Evolutionary conservation across 2,888 invertebrate species (phyloP), one percentile per base, ranked within the genome.

Genomic region (Salticus scenicus): DNA sequence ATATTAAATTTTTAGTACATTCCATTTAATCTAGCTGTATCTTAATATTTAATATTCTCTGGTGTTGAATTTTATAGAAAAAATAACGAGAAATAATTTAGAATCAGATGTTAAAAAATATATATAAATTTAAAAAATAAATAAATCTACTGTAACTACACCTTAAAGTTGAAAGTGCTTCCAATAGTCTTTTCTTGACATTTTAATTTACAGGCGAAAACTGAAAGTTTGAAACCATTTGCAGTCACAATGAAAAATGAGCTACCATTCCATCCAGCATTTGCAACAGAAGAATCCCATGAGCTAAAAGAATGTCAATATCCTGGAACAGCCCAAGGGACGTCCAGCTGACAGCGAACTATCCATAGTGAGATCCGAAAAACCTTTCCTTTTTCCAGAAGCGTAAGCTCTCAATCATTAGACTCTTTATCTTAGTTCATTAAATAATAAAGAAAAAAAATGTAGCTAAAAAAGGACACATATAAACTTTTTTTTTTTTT

Each of bases 131-230:
- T n/a, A n/a, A n/a, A n/a, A n/a, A n/a, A n/a, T n/a, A n/a, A n/a
- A n/a, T n/a, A n/a, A n/a, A n/a, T n/a, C n/a, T n/a, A n/a, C n/a
- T n/a, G n/a, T n/a, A n/a, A n/a, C n/a, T n/a, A 8, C 42, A 30
- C n/a, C 66, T 30, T 27, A 78, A 64, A 31, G 31, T 10, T 0
- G 71, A 57, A 63, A 5, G 24, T 33, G 37, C 64, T 37, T 66
- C 70, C 28, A 71, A 63, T 70, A 69, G 64, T 66, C 37, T 66
- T 76, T 63, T 41, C 41, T 33, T 69, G 74, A 73, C 74, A 63
- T 70, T 78, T 85, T 78, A 85, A 85, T 74, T 85, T 84, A 84
- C 72, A 84, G 83, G 67, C 74, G 63, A 73, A 74, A 78, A 85
- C 77, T 73, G 69, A 63, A 69, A 63, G 47, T 37, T 73, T 63